Evolutionary conservation across 2,797 vertebrate genomes (phyloP).

Genomic region (Masticophis lateralis): DNA sequence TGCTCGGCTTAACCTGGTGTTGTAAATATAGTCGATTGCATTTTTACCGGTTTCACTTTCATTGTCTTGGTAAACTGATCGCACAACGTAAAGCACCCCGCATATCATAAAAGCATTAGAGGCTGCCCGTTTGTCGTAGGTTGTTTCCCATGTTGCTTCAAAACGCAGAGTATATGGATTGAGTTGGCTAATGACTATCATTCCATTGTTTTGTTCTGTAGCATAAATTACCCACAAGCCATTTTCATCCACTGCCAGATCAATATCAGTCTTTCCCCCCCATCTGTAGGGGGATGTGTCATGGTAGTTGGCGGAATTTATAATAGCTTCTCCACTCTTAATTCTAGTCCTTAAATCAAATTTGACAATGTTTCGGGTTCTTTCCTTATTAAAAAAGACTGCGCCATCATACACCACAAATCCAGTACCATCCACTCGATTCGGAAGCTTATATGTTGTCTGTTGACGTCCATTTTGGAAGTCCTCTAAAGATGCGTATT

Average conservation of each 20-base stretch:
- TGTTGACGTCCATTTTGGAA: conserved; percentile 93
- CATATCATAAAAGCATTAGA: conserved; percentile 99
- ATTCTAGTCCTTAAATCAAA: conserved; percentile 98
- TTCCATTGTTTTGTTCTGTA: conserved; percentile 98
- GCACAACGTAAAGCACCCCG: conserved; percentile 94
- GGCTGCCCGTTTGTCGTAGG: conserved; percentile 94
- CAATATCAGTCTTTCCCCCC: conserved; percentile 98
- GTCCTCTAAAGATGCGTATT: conserved; percentile 94
- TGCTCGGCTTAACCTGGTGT: conserved; percentile 89
- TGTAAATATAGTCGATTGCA: conserved; percentile 94
- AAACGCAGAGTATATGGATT: conserved; percentile 98
- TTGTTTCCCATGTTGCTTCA: conserved; percentile 95
- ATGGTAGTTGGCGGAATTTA: conserved; percentile 98
- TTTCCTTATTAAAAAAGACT: conserved; percentile 99
- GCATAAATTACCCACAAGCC: conserved; percentile 99
- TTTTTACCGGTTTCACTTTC: conserved; percentile 97
- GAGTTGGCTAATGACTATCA: conserved; percentile 97
- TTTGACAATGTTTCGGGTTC: conserved; percentile 98
- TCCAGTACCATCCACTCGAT: conserved; percentile 96
- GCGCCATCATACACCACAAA: conserved; percentile 98
- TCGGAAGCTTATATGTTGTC: conserved; percentile 94
- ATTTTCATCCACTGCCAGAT: conserved; percentile 96
- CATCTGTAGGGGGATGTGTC: conserved; percentile 98
- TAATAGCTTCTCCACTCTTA: conserved; percentile 98
- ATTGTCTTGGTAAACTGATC: conserved; percentile 97